Evolutionary conservation across 2,113 vertebrate genomes (phyloP).

Genomic region (Rhinichthys klamathensis): DNA sequence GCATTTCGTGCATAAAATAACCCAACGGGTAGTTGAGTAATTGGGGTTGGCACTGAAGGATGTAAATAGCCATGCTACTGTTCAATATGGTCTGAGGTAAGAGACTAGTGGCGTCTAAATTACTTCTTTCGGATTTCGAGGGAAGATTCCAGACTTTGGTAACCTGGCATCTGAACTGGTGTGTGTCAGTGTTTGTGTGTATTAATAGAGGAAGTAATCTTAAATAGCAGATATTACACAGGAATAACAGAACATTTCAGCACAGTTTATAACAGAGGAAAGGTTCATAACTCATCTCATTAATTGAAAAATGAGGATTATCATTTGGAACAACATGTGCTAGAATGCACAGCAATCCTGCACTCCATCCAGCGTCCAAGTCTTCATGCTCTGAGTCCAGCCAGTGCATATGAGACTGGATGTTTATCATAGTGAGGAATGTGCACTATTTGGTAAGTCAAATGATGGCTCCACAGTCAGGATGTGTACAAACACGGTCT

Average conservation of each 20-base stretch:
- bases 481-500: constrained; percentile 68
- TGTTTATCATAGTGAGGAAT: constrained; percentile 76
- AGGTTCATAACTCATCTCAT: not conserved
- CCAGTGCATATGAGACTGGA: constrained; percentile 33
- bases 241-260: not conserved
- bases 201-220: not conserved
- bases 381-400: constrained; percentile 26
- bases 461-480: constrained; percentile 67
- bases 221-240: not conserved
- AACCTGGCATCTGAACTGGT: constrained; percentile 48
- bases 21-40: not conserved
- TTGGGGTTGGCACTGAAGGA: too few species aligned
- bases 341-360: not conserved
- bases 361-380: not conserved
- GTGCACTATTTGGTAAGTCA: constrained; percentile 75
- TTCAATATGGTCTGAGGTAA: constrained; percentile 37
- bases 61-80: not conserved
- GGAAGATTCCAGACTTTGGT: constrained; percentile 64
- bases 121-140: constrained; percentile 68
- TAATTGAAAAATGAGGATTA: not conserved
- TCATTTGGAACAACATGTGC: not conserved
- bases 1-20: too few species aligned
- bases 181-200: not conserved
- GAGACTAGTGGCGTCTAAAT: constrained; percentile 27
- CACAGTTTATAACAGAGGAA: not conserved